Evolutionary conservation across 1,140 invertebrate species (phyloP).

Genomic region (Harlomillsia oculata): DNA sequence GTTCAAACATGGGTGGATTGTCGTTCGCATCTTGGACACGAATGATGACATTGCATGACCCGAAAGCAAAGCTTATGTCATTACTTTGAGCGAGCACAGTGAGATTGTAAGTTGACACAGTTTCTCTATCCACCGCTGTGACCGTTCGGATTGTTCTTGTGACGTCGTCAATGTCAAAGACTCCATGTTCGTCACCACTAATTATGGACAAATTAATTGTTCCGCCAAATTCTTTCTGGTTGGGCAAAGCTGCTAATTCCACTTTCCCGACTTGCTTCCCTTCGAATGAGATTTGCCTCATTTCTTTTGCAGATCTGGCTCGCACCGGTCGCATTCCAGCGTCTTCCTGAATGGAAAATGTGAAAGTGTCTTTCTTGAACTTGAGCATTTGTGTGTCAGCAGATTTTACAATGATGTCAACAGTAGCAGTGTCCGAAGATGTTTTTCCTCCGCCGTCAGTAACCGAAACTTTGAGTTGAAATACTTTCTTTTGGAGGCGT

Average conservation of each 20-base stretch:
- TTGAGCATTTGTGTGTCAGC: constrained; percentile 40
- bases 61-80: constrained; percentile 55
- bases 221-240: constrained; percentile 39
- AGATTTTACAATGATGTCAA: constrained; percentile 59
- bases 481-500: constrained; percentile 49
- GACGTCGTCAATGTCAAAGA: constrained; percentile 68
- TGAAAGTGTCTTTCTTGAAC: constrained; percentile 20
- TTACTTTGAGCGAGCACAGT: constrained; percentile 61
- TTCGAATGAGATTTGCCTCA: too few relatives aligned
- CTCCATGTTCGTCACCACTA: constrained; percentile 64
- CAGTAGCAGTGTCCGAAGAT: constrained; percentile 60
- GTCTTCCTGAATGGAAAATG: constrained; percentile 46
- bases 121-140: constrained; percentile 73
- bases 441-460: constrained; percentile 64
- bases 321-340: constrained; percentile 58
- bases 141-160: constrained; percentile 69
- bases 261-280: constrained; percentile 65
- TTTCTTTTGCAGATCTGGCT: too few relatives aligned
- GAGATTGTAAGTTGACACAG: constrained; percentile 62
- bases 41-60: constrained; percentile 64
- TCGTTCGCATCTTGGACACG: constrained; percentile 85
- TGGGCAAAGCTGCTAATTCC: constrained; percentile 45
- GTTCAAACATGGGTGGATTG: constrained; percentile 71
- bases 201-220: constrained; percentile 66
- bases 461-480: constrained; percentile 62